A percentile compares a stretch with the other conserved stretches of the same genome.
phyloP scores from a whole-genome alignment of 1,140 invertebrate genomes.

The Probaryconus sp. region DNA sequence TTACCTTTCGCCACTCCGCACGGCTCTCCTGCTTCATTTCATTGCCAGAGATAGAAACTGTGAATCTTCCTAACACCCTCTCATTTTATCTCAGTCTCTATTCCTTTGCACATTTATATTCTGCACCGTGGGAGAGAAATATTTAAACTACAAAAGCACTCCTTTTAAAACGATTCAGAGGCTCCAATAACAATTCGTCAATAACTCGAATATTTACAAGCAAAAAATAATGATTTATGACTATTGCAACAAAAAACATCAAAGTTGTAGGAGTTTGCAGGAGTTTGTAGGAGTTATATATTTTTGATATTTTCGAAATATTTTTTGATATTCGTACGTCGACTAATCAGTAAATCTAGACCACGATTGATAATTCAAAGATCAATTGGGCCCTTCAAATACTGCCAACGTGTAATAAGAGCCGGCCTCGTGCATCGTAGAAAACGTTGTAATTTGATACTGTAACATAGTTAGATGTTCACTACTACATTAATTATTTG shows the following conservation, averaged over 20 bases:
- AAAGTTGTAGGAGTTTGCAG: too few species aligned
- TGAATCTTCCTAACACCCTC: slow-evolving; percentile 4
- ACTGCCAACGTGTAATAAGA: slow-evolving; percentile 20
- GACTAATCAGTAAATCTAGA: slow-evolving; percentile 8
- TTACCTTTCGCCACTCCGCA: slow-evolving; percentile 37
- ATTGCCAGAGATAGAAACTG: slow-evolving; percentile 17
- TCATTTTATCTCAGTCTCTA: slow-evolving; percentile 8
- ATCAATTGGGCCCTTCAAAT: slow-evolving; percentile 22
- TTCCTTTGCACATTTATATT: slow-evolving; percentile 53
- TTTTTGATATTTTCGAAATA: too few species aligned
- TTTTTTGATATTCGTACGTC: too few species aligned
- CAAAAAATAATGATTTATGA: too few species aligned
- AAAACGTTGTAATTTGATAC: slow-evolving; percentile 40
- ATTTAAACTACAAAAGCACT: slow-evolving; percentile 66
- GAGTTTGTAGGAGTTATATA: not conserved
- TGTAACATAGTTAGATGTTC: slow-evolving; percentile 14
- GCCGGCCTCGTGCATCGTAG: slow-evolving; percentile 12
- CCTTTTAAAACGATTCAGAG: slow-evolving; percentile 69
- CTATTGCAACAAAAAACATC: too few species aligned
- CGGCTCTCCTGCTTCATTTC: slow-evolving; percentile 22
- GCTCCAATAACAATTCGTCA: slow-evolving; percentile 68
- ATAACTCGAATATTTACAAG: slow-evolving; percentile 64
- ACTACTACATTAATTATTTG: slow-evolving; percentile 31
- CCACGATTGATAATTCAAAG: slow-evolving; percentile 17
- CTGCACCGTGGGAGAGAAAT: slow-evolving; percentile 65